Percentiles rank a stretch among this genome's conserved stretches.
phyloP scores from a whole-genome alignment of 2,113 vertebrate genomes.

The Scolopax mira region DNA sequence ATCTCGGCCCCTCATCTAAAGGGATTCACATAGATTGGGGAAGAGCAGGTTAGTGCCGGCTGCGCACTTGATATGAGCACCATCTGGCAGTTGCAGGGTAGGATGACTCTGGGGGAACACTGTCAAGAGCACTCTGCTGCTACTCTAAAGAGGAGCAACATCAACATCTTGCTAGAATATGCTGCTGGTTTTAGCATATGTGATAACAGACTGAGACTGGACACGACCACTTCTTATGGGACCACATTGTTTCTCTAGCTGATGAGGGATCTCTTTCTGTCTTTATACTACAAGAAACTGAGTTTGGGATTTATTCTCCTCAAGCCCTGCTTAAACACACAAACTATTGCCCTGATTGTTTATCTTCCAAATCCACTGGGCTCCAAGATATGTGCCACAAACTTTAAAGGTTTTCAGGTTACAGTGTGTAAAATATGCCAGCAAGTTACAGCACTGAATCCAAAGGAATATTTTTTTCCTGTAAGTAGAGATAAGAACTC shows the following conservation, averaged over 20 bases:
- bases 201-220: conserved; percentile 6
- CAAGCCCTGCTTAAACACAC: background rate
- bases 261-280: background rate
- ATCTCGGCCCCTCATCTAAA: background rate
- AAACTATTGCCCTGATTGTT: background rate
- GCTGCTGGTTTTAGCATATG: conserved; percentile 4
- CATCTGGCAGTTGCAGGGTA: conserved; percentile 39
- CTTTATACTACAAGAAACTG: background rate
- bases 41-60: background rate
- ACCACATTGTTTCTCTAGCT: background rate
- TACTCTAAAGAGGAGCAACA: conserved; percentile 35
- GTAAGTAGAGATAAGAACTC: background rate
- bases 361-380: background rate
- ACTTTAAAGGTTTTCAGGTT: background rate
- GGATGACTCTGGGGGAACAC: conserved; percentile 48
- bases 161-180: conserved; percentile 39
- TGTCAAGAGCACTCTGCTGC: conserved; percentile 52
- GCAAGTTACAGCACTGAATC: background rate
- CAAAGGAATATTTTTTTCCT: background rate
- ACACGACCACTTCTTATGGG: background rate
- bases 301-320: background rate
- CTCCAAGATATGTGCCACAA: background rate
- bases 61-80: conserved; percentile 16
- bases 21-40: background rate
- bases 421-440: background rate